Evolutionary conservation across 30 jellyfish, hydroid and myxozoan genomes (phyloP).

Genomic region (Sanderia malayensis): DNA sequence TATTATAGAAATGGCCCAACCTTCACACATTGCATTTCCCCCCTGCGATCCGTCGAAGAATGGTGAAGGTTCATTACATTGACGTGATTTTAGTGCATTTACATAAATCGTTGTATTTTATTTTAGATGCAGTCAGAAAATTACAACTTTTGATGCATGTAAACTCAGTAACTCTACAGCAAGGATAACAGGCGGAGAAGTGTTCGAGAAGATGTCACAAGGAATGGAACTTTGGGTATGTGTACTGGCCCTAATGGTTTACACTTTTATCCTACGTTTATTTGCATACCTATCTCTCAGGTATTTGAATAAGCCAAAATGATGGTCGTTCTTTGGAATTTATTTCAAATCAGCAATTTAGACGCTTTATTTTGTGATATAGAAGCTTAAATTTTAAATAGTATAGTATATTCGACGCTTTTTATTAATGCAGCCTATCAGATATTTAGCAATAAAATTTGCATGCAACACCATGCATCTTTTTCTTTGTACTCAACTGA

Average conservation of each 20-base stretch:
- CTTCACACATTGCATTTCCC: too few relatives aligned
- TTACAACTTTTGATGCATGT: constrained; percentile 18
- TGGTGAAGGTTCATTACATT: too few relatives aligned
- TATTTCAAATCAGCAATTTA: not conserved
- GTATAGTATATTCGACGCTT: too few relatives aligned
- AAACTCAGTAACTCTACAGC: constrained; percentile 19
- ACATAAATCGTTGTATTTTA: not conserved
- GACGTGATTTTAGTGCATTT: too few relatives aligned
- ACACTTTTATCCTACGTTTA: constrained; percentile 15
- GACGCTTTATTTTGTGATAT: too few relatives aligned
- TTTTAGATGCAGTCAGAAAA: constrained; percentile 1
- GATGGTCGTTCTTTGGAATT: not conserved
- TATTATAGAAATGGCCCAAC: too few relatives aligned
- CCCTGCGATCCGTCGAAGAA: too few relatives aligned
- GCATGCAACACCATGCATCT: too few relatives aligned
- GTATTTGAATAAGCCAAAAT: constrained; percentile 50
- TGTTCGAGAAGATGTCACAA: not conserved
- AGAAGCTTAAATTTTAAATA: too few relatives aligned
- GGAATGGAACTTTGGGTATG: constrained; percentile 25
- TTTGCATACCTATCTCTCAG: constrained; percentile 27
- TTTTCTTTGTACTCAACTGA: too few relatives aligned
- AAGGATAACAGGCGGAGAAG: constrained; percentile 44
- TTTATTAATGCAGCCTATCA: too few relatives aligned
- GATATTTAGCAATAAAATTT: too few relatives aligned
- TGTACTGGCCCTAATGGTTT: constrained; percentile 1